A percentile compares a stretch with the other conserved stretches of the same genome.
Conservation (phyloP, 2,888 invertebrate species). For the Cantharis rufa region DNA sequence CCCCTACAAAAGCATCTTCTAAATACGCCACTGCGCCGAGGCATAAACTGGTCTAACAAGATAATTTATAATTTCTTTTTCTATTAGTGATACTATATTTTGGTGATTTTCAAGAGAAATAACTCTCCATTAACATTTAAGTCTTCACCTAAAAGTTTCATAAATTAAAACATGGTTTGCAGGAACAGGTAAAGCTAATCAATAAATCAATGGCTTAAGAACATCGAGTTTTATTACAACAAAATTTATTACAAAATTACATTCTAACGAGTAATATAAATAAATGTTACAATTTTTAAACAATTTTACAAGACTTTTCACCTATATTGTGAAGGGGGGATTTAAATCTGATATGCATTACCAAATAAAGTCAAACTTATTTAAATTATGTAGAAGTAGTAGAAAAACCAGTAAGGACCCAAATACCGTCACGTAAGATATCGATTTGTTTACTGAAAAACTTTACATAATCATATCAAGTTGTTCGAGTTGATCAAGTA, state of each 20-base stretch:
- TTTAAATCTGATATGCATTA: not conserved
- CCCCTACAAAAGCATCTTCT: too few species aligned
- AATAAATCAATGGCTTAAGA: constrained; percentile 1
- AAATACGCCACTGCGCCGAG: too few species aligned
- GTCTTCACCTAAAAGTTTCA: too few species aligned
- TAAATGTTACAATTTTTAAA: constrained; percentile 6
- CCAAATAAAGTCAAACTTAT: not conserved
- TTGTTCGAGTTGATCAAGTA: not conserved
- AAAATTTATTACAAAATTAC: constrained; percentile 19
- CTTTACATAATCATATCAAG: not conserved
- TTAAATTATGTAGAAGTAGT: not conserved
- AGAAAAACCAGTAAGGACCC: not conserved
- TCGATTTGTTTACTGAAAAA: not conserved
- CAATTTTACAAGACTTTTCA: not conserved
- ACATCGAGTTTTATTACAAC: constrained; percentile 20
- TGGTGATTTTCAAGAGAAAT: too few species aligned
- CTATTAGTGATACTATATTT: too few species aligned
- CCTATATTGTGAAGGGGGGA: not conserved
- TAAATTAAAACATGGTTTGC: not conserved
- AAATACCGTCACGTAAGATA: not conserved
- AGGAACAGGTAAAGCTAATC: not conserved
- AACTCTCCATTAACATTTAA: too few species aligned
- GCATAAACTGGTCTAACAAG: too few species aligned
- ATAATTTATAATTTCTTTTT: too few species aligned
- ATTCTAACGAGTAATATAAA: constrained; percentile 14